Evolutionary conservation across 1,140 invertebrate genomes (phyloP), one percentile per base, ranked within the genome.

Genomic region (Psilanteris sp.): DNA sequence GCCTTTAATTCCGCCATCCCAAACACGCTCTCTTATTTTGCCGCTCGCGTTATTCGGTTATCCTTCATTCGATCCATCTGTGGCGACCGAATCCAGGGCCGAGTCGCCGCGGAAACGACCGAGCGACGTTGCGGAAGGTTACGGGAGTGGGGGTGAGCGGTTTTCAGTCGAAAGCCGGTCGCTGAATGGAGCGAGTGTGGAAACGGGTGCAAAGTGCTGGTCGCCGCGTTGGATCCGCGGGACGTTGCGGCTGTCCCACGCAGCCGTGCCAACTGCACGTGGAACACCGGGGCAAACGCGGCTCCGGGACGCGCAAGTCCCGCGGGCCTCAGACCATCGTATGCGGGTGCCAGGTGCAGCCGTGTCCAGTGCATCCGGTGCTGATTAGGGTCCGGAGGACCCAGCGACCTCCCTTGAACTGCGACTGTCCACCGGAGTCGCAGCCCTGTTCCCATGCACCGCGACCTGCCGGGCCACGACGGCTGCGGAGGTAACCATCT

Each of bases 121-220:
- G 73, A 76, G 18, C 16, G 36, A 37, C 57, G 55, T 74, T 54
- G 71, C 41, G 61, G 61, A 50, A 62, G 71, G 74, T 75, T 46
- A 55, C 44, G 64, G 39, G 54, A 72, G 66, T 57, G 70, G 76
- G 76, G 76, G 44, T 32, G 61, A 50, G 43, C 57, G 41, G 46
- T 68, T 78, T 83, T 54, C 79, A 87, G 81, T 87, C 74, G 62
- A 89, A 94, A 90, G 92, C 91, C 82, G 92, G 92, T 92, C 93
- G 86, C 91, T 91, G 82, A 90, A 92, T 89, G 89, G 88, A 81
- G 88, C 90, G 79, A 87, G 89, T 80, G 87, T 90, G 85, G 89
- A 89, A 79, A 88, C 83, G 86, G 41, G 85, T 88, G 55, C 85
- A 87, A 71, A 80, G 84, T 54, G 83, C 85, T 62, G 81, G 84